These are phyloP conservation scores for Temnothorax ravouxi DNA, from an alignment of 2,888 invertebrate genomes.

Conservation along the genomic window DNA sequence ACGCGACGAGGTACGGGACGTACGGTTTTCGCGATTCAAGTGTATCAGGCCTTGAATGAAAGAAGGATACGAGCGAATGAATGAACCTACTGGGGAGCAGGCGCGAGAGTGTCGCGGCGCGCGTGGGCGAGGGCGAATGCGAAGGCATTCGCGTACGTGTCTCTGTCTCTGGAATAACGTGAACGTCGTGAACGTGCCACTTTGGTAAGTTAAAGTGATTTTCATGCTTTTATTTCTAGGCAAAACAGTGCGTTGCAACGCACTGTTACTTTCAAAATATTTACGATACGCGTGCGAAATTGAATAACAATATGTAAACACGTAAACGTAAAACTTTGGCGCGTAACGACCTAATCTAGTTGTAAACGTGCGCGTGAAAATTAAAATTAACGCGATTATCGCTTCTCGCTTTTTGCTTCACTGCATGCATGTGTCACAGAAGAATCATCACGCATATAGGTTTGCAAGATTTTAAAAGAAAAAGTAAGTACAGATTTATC, in stretches of 20 bases:
- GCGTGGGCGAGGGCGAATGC: slow-evolving; percentile 70
- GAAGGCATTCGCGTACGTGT: not conserved
- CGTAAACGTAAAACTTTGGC: too few species aligned
- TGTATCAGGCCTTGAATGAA: slow-evolving; percentile 80
- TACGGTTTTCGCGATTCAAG: slow-evolving; percentile 58
- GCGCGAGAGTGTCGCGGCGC: slow-evolving; percentile 53
- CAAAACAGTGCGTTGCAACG: not conserved
- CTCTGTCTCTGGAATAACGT: not conserved
- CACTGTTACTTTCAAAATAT: too few species aligned
- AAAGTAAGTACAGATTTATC: too few species aligned
- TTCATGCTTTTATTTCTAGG: not conserved
- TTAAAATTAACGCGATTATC: too few species aligned
- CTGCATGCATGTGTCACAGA: too few species aligned
- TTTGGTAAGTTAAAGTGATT: not conserved
- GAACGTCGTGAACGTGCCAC: not conserved
- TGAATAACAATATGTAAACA: too few species aligned
- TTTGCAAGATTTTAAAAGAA: too few species aligned
- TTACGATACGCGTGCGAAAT: too few species aligned
- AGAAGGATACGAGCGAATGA: slow-evolving; percentile 77
- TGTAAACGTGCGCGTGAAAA: too few species aligned
- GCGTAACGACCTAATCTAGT: too few species aligned
- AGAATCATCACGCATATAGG: too few species aligned
- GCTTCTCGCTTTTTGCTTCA: too few species aligned
- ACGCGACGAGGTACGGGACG: slow-evolving; percentile 56
- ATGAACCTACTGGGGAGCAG: slow-evolving; percentile 71